Evolutionary conservation across 2,888 invertebrate species (phyloP).

Genomic region (Epirrhoe tristata): DNA sequence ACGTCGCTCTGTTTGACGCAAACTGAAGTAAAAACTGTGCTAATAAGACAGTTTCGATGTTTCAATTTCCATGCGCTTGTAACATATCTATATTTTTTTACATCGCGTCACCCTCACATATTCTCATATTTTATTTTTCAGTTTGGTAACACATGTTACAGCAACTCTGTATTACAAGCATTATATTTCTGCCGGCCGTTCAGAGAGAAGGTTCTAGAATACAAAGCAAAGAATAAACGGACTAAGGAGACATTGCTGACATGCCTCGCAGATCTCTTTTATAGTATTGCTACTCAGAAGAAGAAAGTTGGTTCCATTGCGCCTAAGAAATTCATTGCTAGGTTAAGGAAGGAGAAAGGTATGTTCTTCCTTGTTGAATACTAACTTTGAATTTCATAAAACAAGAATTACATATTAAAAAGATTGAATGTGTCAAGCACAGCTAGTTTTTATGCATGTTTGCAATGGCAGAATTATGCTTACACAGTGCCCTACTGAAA

Average conservation of each 20-base stretch:
- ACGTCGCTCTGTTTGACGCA: no score
- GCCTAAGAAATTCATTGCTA: conserved; percentile 99
- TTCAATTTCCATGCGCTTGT: no score
- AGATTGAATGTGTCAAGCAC: not conserved
- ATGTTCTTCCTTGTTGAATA: conserved; percentile 28
- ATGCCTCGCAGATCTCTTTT: conserved; percentile 99
- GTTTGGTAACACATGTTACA: conserved; percentile 99
- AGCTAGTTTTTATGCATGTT: no score
- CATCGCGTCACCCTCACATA: not conserved
- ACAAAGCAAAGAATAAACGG: conserved; percentile 97
- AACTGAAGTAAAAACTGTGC: no score
- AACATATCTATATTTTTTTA: no score
- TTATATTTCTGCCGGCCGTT: conserved; percentile 99
- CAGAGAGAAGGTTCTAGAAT: conserved; percentile 98
- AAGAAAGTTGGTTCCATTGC: conserved; percentile 99
- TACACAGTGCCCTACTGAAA: no score
- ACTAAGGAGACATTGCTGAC: conserved; percentile 98
- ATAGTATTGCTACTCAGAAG: conserved; percentile 99
- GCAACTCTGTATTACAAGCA: conserved; percentile 99
- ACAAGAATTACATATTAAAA: not conserved
- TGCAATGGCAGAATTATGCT: no score
- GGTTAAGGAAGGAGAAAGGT: conserved; percentile 99
- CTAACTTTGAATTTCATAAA: not conserved
- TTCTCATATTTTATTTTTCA: conserved; percentile 73
- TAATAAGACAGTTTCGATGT: no score